Percentiles rank a stretch among this genome's conserved stretches.
phyloP scores from a whole-genome alignment of 2,113 vertebrate species.

The Trichomycterus rosablanca region DNA sequence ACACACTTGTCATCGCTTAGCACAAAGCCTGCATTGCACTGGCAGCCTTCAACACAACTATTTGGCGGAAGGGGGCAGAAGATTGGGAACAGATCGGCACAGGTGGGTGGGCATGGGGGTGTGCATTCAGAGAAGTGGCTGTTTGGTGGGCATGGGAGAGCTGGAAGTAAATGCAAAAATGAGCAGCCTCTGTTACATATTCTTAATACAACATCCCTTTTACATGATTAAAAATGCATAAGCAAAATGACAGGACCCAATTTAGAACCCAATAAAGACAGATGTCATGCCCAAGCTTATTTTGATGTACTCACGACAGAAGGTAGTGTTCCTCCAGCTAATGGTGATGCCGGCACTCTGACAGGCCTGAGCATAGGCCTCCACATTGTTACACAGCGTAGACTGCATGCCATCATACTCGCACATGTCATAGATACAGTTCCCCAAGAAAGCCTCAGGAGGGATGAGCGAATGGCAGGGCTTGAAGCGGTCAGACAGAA shows the following conservation, averaged over 20 bases:
- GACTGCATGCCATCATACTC: conserved; percentile 66
- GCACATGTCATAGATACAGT: conserved; percentile 74
- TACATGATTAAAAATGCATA: no score
- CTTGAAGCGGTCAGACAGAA: conserved; percentile 58
- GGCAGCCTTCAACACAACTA: conserved; percentile 73
- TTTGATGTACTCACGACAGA: conserved; percentile 72
- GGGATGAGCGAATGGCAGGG: conserved; percentile 59
- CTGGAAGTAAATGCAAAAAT: conserved; percentile 50
- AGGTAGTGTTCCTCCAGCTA: conserved; percentile 78
- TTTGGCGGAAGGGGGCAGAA: conserved; percentile 60
- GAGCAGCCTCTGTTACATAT: background rate
- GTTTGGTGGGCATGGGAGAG: conserved; percentile 66
- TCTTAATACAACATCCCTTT: no score
- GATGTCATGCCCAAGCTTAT: no score
- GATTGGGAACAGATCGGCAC: conserved; percentile 69
- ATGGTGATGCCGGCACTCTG: conserved; percentile 63
- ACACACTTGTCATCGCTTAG: conserved; percentile 71
- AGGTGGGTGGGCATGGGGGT: conserved; percentile 69
- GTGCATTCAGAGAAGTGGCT: conserved; percentile 74
- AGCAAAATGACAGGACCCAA: no score
- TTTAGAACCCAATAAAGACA: no score
- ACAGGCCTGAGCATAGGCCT: conserved; percentile 72
- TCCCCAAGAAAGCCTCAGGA: conserved; percentile 60
- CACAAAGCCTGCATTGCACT: conserved; percentile 66
- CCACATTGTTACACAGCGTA: conserved; percentile 72